Base-by-base conservation (phyloP, 2,113 vertebrate species). In the Dromas ardeola region DNA sequence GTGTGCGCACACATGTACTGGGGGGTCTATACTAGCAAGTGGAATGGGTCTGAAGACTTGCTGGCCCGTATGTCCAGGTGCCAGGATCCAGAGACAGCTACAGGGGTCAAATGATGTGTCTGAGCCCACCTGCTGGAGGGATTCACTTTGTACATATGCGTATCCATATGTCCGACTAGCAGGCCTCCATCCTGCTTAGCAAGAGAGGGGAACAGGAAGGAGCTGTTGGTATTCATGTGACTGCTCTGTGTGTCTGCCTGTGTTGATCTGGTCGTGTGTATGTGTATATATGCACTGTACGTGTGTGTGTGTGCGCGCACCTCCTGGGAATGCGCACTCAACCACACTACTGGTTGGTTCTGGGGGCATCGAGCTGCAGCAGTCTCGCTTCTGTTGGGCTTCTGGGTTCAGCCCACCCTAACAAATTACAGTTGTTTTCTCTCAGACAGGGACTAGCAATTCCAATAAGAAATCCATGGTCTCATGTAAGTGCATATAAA, bases 211-310 rank as follows among this genome's bases (percentile, higher is more conserved):
- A 62, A 16, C 5, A 20, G 72, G 40, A 63, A 49, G 50, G 78
- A 58, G 27, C 36, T 80, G 9, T 47, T 71, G 36, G 36, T 56
- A 23, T 71, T 78, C 22, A 9, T 26, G 23, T 63, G 27, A 49
- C 49, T 42, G 42, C 17, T 49, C 32, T 79, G 43, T 63, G n/a
- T 65, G 42, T 65, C 43, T 79, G 42, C 11, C 50, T 49, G 27
- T 30, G 38, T 52, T 55, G 29, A 45, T 59, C 21, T 92, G 30
- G 25, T 67, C 21, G 4, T 9, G 9, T 21, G 3, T 15, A 4
- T 9, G 5, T 15, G 1, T 29, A 13, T 47, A 3, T 4, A 36
- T 12, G 21, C 36, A 62, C 22, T 1, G 0, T 1, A 0, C 16
- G 5, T 27, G 6, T 20, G 69, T 26, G 27, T 14, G 55, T 5